A percentile compares a stretch with the other conserved stretches of the same genome.
These are phyloP conservation scores for Dicyrtomina minuta DNA, from an alignment of 2,888 invertebrate species.

Conservation along the genomic window DNA sequence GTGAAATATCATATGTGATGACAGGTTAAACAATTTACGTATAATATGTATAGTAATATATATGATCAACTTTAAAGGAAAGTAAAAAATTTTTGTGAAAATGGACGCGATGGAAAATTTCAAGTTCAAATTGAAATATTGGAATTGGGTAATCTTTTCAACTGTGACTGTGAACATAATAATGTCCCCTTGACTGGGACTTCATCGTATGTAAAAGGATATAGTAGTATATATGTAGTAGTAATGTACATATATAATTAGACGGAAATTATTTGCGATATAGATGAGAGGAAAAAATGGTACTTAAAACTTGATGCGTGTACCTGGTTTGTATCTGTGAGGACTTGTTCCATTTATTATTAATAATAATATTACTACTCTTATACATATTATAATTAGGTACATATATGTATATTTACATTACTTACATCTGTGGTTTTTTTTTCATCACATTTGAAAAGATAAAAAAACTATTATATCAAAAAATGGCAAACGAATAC, in stretches of 20 bases:
- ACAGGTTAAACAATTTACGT: not conserved
- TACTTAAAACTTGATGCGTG: not conserved
- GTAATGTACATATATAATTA: not conserved
- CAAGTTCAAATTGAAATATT: not conserved
- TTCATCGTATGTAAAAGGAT: too few relatives aligned
- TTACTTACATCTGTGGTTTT: too few relatives aligned
- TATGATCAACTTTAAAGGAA: not conserved
- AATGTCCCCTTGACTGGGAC: too few relatives aligned
- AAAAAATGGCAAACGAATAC: too few relatives aligned
- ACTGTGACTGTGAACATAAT: too few relatives aligned
- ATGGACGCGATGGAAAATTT: too few relatives aligned
- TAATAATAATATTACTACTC: too few relatives aligned
- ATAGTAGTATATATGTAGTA: not conserved
- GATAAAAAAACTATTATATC: too few relatives aligned
- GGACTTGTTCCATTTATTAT: not conserved
- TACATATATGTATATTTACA: not conserved
- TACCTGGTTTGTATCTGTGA: constrained; percentile 30
- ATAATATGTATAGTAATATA: not conserved
- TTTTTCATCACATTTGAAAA: too few relatives aligned
- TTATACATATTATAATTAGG: not conserved
- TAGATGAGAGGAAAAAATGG: not conserved
- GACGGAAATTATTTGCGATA: constrained; percentile 3
- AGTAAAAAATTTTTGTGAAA: too few relatives aligned
- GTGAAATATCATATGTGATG: not conserved
- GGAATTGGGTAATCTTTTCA: not conserved